Conservation (phyloP, 2,888 invertebrate genomes). For the Cryptosula pallasiana region DNA sequence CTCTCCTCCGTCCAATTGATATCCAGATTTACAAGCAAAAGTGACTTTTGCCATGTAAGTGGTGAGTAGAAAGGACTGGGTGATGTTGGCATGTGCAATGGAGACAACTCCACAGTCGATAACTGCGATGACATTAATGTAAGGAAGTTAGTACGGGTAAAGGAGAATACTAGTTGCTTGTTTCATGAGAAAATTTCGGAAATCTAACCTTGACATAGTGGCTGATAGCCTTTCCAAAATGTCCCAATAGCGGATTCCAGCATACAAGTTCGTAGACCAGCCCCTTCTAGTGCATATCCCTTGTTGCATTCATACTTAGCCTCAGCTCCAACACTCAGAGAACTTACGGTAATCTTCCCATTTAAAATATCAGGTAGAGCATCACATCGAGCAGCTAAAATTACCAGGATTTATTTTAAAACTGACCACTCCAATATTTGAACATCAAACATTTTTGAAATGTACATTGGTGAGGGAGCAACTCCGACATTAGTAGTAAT, state of each 20-base stretch:
- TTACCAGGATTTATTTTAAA: no score
- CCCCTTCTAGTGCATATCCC: background rate
- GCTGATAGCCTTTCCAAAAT: background rate
- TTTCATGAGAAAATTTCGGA: background rate
- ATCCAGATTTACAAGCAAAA: background rate
- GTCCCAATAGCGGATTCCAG: background rate
- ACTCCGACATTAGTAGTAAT: no score
- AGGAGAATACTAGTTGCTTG: no score
- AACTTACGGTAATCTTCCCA: conserved; percentile 1
- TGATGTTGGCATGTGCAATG: background rate
- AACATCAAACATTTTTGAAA: no score
- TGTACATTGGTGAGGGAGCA: no score
- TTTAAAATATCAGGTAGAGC: background rate
- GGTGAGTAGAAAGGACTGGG: background rate
- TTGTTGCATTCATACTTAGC: background rate
- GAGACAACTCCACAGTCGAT: background rate
- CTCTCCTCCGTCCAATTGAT: no score
- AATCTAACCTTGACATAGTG: background rate
- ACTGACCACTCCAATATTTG: no score
- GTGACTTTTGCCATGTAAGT: background rate
- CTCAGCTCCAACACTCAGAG: background rate
- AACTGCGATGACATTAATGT: no score
- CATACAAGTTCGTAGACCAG: background rate
- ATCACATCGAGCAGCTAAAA: background rate
- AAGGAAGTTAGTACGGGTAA: no score